Evolutionary conservation across 1,140 invertebrate genomes (phyloP).

Genomic region (Drosophila albomicans): DNA sequence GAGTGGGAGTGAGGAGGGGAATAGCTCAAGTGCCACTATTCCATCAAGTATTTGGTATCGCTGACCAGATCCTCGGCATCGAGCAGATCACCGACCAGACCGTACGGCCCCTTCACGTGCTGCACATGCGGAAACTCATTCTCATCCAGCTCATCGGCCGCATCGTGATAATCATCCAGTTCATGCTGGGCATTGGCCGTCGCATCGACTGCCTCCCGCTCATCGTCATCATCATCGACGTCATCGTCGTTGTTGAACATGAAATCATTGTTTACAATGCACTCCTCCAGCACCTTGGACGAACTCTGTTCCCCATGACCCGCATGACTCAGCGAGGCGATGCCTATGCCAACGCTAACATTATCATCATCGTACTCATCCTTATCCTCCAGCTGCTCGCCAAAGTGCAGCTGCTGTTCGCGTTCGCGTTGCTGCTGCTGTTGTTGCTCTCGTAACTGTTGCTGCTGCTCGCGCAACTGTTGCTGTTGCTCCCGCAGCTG

Average conservation of each 20-base stretch:
- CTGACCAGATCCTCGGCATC: constrained; percentile 60
- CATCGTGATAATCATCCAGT: constrained; percentile 39
- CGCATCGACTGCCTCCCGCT: too few relatives aligned
- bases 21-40: constrained; percentile 42
- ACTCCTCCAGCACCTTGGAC: constrained; percentile 68
- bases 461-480: not conserved
- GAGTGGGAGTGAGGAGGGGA: not conserved
- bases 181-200: constrained; percentile 35
- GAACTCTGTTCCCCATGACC: constrained; percentile 42
- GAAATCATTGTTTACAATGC: constrained; percentile 75
- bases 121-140: constrained; percentile 51
- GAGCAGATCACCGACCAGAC: constrained; percentile 59
- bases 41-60: constrained; percentile 69
- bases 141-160: constrained; percentile 39
- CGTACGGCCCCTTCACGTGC: constrained; percentile 55
- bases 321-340: constrained; percentile 35
- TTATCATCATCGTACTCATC: constrained; percentile 36
- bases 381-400: constrained; percentile 17
- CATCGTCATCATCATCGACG: constrained; percentile 1
- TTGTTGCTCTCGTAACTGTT: not conserved
- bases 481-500: not conserved
- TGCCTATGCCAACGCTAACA: constrained; percentile 22
- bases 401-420: constrained; percentile 13
- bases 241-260: constrained; percentile 71
- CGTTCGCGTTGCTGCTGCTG: not conserved